Base-by-base conservation (phyloP, 2,113 vertebrate species). In the Sinocyclocheilus anshuiensis region DNA sequence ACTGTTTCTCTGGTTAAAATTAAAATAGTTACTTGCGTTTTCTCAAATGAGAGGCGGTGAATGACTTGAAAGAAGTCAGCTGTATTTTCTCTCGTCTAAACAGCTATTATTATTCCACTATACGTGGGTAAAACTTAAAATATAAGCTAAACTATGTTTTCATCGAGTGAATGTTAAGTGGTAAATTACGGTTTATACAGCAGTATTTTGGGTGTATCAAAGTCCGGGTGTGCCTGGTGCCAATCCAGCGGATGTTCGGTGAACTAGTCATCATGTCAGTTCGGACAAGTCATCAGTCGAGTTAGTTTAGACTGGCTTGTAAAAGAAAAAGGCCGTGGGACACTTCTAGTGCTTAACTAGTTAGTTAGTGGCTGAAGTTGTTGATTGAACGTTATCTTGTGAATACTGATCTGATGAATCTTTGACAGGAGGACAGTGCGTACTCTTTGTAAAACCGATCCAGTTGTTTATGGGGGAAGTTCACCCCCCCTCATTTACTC, bases 181-280 rank as follows among this genome's bases (percentile, higher is more conserved):
- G 59, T 45, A 65, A 65, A 29, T 65, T 22, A 45, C 13, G 18
- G 53, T 24, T 48, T 15, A 10, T 20, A 20, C 18, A 20, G 69
- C 7, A 4, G 39, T 75, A 63, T 55, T 78, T 33, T 33, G 16
- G 48, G 50, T 77, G 76, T 29, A 77, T 77, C 48, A 77, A 26
- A 79, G 53, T n/a, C 55, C 55, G 78, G 78, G 78, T 81, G 78
- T 82, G 80, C 80, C 80, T 18, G 20, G 12, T 20, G 9, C 18
- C 13, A 1, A 61, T 59, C 12, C 55, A 65, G 22, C 57, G 57
- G 78, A 82, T 69, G 80, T 71, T 82, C 8, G 1, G 4, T 71
- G 16, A 71, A 71, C 45, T 29, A 29, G 80, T 71, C 45, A 53
- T 53, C 42, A 55, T 53, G 77, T 79, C 33, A n/a, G 10, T 83